A percentile compares a stretch with the other conserved stretches of the same genome.
phyloP scores from a whole-genome alignment of 2,113 vertebrate genomes.

The Thunnus thynnus region DNA sequence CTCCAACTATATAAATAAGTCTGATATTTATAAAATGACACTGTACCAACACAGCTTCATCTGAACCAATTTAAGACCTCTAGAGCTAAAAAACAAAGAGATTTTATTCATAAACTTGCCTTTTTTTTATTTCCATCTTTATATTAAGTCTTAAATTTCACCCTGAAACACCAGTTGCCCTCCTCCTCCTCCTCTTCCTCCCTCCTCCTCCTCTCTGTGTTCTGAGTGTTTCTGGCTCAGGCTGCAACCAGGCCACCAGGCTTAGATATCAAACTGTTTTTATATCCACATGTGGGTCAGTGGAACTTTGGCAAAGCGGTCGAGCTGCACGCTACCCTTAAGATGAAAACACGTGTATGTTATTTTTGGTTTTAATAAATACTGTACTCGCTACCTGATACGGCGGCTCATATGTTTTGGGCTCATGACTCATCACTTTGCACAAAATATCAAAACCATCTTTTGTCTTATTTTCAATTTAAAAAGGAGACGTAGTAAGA shows the following conservation, averaged over 20 bases:
- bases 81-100: too few species aligned
- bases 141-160: too few species aligned
- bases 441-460: too few species aligned
- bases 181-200: neutral
- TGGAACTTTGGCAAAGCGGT: slow-evolving; percentile 31
- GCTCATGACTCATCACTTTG: too few species aligned
- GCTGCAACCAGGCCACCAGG: neutral
- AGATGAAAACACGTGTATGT: neutral
- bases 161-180: neutral
- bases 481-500: too few species aligned
- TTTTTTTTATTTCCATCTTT: too few species aligned
- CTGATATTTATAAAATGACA: too few species aligned
- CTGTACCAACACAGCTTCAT: too few species aligned
- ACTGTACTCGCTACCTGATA: slow-evolving; percentile 6
- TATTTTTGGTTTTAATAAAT: neutral
- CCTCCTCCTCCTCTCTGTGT: neutral
- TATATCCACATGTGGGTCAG: slow-evolving; percentile 50
- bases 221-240: slow-evolving; percentile 22
- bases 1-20: too few species aligned
- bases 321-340: neutral
- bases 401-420: neutral
- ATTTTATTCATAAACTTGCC: too few species aligned
- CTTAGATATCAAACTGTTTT: slow-evolving; percentile 26
- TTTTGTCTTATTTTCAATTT: too few species aligned
- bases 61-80: too few species aligned